Conservation (phyloP, 1,140 invertebrate genomes). For the Drosophila orosa region DNA sequence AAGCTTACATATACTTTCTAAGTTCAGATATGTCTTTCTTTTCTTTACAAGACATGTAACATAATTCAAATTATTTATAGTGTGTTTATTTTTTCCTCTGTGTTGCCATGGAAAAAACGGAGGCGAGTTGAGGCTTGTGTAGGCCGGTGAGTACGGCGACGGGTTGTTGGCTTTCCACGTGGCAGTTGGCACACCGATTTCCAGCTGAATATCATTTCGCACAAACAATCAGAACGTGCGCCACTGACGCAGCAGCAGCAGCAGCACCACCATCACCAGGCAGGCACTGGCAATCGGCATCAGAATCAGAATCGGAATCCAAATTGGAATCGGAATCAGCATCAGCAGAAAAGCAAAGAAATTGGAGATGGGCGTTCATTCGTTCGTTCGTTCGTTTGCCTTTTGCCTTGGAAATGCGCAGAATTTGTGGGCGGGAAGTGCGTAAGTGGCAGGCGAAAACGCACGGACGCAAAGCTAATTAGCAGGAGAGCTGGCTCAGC, state of each 20-base stretch:
- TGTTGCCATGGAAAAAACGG: constrained; percentile 6
- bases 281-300: constrained; percentile 13
- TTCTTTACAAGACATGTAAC: no score
- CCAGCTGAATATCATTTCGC: constrained; percentile 54
- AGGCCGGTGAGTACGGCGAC: not conserved
- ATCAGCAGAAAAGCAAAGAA: constrained; percentile 17
- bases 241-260: constrained; percentile 48
- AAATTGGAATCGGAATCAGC: constrained; percentile 14
- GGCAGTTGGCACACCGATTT: constrained; percentile 39
- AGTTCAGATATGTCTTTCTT: rapidly evolving
- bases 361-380: constrained; percentile 7
- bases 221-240: constrained; percentile 48
- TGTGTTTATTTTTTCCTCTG: not conserved
- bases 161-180: constrained; percentile 14
- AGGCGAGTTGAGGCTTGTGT: not conserved
- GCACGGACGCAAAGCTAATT: constrained; percentile 57
- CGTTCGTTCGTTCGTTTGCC: constrained; percentile 2
- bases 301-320: constrained; percentile 12
- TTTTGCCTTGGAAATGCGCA: constrained; percentile 25
- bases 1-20: no score
- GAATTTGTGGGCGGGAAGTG: constrained; percentile 60
- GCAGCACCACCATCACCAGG: constrained; percentile 25
- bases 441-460: constrained; percentile 47
- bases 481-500: constrained; percentile 37
- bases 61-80: not conserved